Base-by-base conservation (phyloP, 2,888 invertebrate genomes). In the Prosopocoilus inquinatus region DNA sequence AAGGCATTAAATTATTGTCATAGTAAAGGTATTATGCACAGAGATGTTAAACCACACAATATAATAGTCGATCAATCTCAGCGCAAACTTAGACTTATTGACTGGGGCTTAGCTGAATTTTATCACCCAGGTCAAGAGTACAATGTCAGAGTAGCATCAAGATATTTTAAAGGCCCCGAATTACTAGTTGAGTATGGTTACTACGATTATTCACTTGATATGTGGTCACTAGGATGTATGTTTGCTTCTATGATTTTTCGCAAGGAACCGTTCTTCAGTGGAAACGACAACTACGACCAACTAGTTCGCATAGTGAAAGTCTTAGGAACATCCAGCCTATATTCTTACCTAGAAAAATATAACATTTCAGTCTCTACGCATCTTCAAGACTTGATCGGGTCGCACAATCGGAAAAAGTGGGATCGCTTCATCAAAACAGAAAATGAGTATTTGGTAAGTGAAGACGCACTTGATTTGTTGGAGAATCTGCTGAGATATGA, bases 1-100 rank as follows among this genome's bases (percentile, higher is more conserved):
- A 78, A 76, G 67, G 79, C 76, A 1, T 56, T 78, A 33, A 75
- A 78, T 60, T 78, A 63, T 54, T 76, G 76, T 53, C 78, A 78
- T 58, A 74, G 75, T 48, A 69, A 69, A 51, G 77, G 77, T 2
- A 76, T 77, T 12, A 77, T 77, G 75, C 77, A 77, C 52, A 66
- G 77, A 20, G 76, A 77, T 59, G 74, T 77, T 1, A 77, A 77
- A 58, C 77, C 77, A 2, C 77, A 77, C 56, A 77, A 77, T 57
- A 74, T 77, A 12, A 73, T 77, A 35, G 70, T 76, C 7, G 75
- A 77, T 59, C 67, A 69, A 51, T 68, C 67, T 28, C 70, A 69
- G 50, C 64, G 70, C 12, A 71, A 68, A 58, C 59, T 77, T 41
- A 59, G 72, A 28, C 54, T 77, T 34, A 76, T 77, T 8, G 77